Evolutionary conservation across 2,888 invertebrate species (phyloP), one percentile per base, ranked within the genome.

Genomic region (Ethmia dodecea): DNA sequence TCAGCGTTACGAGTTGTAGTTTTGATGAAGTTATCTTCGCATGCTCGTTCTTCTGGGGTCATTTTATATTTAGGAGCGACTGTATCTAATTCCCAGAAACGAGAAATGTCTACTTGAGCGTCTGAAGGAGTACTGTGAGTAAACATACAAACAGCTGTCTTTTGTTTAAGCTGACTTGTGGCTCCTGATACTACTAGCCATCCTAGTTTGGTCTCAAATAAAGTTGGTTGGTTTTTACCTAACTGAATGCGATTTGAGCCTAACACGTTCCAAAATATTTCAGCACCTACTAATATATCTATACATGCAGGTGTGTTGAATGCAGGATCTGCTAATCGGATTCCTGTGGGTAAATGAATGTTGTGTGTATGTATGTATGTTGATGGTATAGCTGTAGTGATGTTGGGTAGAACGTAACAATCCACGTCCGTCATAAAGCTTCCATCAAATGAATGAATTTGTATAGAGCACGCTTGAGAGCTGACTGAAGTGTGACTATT

Each of bases 321-420:
- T 1, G 28, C 22, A 2, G 42, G 42, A 16, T 42, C 42, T 4
- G 42, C 42, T 3, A 42, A 20, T n/a, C n/a, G n/a, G n/a, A n/a
- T n/a, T n/a, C n/a, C n/a, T n/a, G n/a, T n/a, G n/a, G n/a, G 28
- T 9, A 18, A 18, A 18, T 18, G 9, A 18, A 9, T 18, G 9
- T 25, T 24, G 6, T 29, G 30, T 18, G 27, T 30, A 9, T 38
- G 32, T 25, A 3, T 9, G 25, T 5, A n/a, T 25, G 11, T 25
- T 36, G 15, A 10, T 38, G 13, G 2, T 13, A 20, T 3, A n/a
- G n/a, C n/a, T n/a, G n/a, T 3, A 11, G 42, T 38, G 1, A 42
- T 36, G 6, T 28, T 28, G 11, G 35, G 35, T 10, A 38, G 29
- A 6, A 42, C n/a, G 13, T 24, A 37, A 26, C 35, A 41, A 13